Base-by-base conservation (phyloP, 2,888 invertebrate genomes). In the Slavum lentiscoides region DNA sequence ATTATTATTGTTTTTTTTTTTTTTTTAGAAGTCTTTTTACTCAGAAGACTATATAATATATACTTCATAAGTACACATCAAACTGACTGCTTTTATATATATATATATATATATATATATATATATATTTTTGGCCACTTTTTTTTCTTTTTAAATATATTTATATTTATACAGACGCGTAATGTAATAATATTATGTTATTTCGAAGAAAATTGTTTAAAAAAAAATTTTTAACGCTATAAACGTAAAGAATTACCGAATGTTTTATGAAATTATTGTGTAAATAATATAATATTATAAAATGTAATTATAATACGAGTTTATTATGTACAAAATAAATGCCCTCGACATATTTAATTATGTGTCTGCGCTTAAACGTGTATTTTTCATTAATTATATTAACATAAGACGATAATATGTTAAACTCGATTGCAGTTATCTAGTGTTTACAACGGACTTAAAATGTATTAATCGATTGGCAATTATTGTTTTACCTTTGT, bases 61-160 rank as follows among this genome's bases (percentile, higher is more conserved):
- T 13, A 15, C 1, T 49, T 30, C 30, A 13, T 49, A 74, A 43
- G 19, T 58, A 58, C 43, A 67, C 58, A 67, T 39, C 43, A 43
- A 67, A 43, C 67, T 67, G 74, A 75, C 58, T 75, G 74, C 39
- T 66, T 67, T 23, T 58, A 43, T 74, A 19, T 59, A 67, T 58
- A 49, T 5, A 8, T 49, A 8, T 49, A 49, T 67, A 66, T 66
- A 15, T 75, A 23, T 75, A 67, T 67, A 43, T 59, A 30, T 19
- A 30, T 30, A 30, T 30, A 30, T 30, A 30, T 30, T 30, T 30
- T 30, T 30, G 30, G 30, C 30, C 30, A 30, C 30, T 43, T 67
- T 67, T 43, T 21, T 58, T 43, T 67, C 39, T 66, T 64, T 67
- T 13, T 75, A 43, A 75, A 8, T 39, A 74, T 64, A 37, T 11